phyloP scores from a whole-genome alignment of 2,113 vertebrate genomes.

The Circaetus cinerascens region DNA sequence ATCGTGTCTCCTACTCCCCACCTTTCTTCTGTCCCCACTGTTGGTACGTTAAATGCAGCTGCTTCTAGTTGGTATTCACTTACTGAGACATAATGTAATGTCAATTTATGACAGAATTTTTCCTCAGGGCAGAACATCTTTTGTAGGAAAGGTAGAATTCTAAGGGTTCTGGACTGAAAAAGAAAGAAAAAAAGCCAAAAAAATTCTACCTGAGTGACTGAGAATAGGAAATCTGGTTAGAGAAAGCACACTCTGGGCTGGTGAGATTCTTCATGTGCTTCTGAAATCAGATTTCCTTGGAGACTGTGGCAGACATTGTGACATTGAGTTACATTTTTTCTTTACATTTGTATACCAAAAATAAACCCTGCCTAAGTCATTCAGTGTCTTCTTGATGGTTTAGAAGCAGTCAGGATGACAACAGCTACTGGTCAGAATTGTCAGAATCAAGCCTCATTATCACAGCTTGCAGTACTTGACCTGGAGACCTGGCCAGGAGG shows the following conservation, averaged over 20 bases:
- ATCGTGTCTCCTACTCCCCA: background rate
- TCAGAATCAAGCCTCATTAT: slow-evolving; percentile 49
- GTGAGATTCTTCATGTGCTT: background rate
- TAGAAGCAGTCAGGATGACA: slow-evolving; percentile 52
- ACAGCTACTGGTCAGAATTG: slow-evolving; percentile 57
- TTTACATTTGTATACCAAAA: slow-evolving; percentile 56
- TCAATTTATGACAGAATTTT: background rate
- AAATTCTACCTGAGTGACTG: background rate
- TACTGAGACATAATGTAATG: background rate
- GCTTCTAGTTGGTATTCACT: background rate
- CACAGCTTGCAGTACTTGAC: slow-evolving; percentile 63
- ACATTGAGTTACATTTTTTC: slow-evolving; percentile 44
- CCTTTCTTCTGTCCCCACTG: background rate
- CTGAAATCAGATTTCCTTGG: background rate
- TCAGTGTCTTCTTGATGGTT: slow-evolving; percentile 49
- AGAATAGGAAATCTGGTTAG: background rate
- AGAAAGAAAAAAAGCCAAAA: accelerated
- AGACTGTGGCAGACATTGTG: background rate
- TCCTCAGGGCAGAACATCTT: background rate
- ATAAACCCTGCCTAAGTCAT: slow-evolving; percentile 53
- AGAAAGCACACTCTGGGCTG: background rate
- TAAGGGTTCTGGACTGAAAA: background rate
- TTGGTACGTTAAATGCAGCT: background rate
- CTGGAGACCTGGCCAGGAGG: slow-evolving; percentile 52
- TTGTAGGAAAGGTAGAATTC: background rate